Base-by-base conservation (phyloP, 2,113 vertebrate species). In the Pogona vitticeps region DNA sequence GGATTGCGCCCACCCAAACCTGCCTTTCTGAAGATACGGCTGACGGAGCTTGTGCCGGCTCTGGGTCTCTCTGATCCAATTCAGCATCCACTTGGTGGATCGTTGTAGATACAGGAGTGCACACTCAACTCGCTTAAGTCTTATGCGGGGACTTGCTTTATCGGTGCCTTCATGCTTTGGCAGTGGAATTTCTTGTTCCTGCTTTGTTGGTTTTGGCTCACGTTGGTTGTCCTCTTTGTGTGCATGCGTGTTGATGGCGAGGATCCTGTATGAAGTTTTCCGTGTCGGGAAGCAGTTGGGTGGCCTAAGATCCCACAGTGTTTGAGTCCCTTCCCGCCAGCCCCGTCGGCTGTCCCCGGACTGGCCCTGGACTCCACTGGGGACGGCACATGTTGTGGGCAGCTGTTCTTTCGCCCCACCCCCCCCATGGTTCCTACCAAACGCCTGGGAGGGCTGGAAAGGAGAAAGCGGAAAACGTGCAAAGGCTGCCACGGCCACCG, bases 341-440 rank as follows among this genome's bases (percentile, higher is more conserved):
- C 46, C 46, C 3, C 2, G 67, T 3, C 21, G 67, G 14, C 21
- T 83, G n/a, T 17, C 18, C 46, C 2, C 1, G 33, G 31, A 1
- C 31, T 21, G 6, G 17, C 46, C 7, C 76, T 17, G 14, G 20
- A 26, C 77, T 72, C 15, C 14, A 18, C 26, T 10, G 14, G 3
- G 56, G 67, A 17, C 6, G 6, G 38, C 72, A 3, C 4, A 33
- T 26, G 42, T 56, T 15, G 73, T 36, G 42, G 40, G 72, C 26
- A n/a, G 1, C 33, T 42, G 46, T 56, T 76, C 67, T 31, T 70
- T 33, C 63, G 2, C 13, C 52, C 7, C 71, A 2, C 17, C 52
- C 6, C 71, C 40, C 26, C 5, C 2, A 20, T 38, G n/a, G 77
- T 59, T 56, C 18, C 33, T 38, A 0, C 0, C 0, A 9, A 28